Evolutionary conservation across 2,888 invertebrate species (phyloP).

Genomic region (Polyploca ridens): DNA sequence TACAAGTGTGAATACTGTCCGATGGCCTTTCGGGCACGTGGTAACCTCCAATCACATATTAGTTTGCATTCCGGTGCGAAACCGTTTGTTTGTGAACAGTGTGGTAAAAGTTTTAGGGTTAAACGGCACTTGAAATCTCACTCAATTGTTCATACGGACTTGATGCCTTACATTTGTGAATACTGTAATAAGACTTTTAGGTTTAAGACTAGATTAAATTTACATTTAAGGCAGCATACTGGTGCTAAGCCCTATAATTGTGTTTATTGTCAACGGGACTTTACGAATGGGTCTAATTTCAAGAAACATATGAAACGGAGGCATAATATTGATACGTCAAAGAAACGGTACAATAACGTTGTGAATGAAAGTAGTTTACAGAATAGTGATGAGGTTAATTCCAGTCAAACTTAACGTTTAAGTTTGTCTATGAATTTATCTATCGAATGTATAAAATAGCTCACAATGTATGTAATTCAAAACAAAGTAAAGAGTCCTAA

Average conservation of each 20-base stretch:
- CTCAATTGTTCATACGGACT: slow-evolving; percentile 76
- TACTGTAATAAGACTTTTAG: slow-evolving; percentile 76
- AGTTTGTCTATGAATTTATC: neutral
- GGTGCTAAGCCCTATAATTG: slow-evolving; percentile 77
- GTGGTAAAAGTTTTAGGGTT: slow-evolving; percentile 74
- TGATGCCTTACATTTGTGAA: slow-evolving; percentile 73
- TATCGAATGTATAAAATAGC: too few relatives aligned
- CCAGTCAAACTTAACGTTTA: slow-evolving; percentile 24
- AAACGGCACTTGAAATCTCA: slow-evolving; percentile 79
- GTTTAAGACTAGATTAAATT: slow-evolving; percentile 73
- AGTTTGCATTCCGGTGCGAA: slow-evolving; percentile 72
- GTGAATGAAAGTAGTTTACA: slow-evolving; percentile 17
- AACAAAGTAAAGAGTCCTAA: too few relatives aligned
- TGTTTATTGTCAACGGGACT: slow-evolving; percentile 70
- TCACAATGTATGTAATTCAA: too few relatives aligned
- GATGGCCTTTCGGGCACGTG: slow-evolving; percentile 70
- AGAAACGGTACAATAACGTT: slow-evolving; percentile 54
- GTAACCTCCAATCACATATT: slow-evolving; percentile 71
- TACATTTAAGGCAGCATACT: slow-evolving; percentile 77
- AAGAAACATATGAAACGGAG: slow-evolving; percentile 79
- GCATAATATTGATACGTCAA: slow-evolving; percentile 74
- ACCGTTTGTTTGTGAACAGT: slow-evolving; percentile 78
- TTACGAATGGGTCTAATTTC: slow-evolving; percentile 78
- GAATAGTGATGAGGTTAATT: slow-evolving; percentile 30
- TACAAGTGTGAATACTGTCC: slow-evolving; percentile 76